Evolutionary conservation across 2,888 invertebrate genomes (phyloP), one percentile per base, ranked within the genome.

Genomic region (Lasioglossum oenotherae): DNA sequence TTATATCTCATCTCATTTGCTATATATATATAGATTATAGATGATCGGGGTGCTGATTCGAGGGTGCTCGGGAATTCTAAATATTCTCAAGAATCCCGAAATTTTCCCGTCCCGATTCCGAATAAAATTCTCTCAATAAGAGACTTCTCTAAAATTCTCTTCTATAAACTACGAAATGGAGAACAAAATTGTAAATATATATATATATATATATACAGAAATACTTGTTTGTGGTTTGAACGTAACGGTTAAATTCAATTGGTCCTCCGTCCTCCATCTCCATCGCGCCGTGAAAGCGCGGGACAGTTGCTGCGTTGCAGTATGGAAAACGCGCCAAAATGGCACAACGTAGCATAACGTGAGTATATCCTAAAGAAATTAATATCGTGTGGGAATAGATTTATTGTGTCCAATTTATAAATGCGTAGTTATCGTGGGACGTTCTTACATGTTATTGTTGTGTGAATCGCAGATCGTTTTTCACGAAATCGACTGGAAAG

Each of bases 391-490:
- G 23, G 10, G 19, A 38, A 38, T 35, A 19, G 27, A 1, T n/a
- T n/a, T 49, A 1, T 27, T n/a, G 0, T 12, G 60, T 14, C 14
- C 14, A 53, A 74, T 60, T 31, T 19, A 19, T n/a, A 12, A 12
- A 10, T 23, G 2, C 38, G n/a, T 4, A 60, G 2, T 53, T n/a
- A 5, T 31, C 44, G 6, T 38, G 27, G 2, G 16, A 16, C 46
- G 6, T 14, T 12, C 69, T 80, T 35, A n/a, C 49, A n/a, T 31
- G 71, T 31, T 49, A 64, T n/a, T 35, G 82, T 82, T 84, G 41
- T 82, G 82, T 80, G 71, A 81, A 49, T 90, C 88, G 49, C 86
- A 96, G 96, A 78, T 95, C 95, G 53, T 96, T 96, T 89, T 96
- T 96, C 88, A 92, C 93, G 72, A 94, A 92, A 92, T 87, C 93